Evolutionary conservation across 2,113 vertebrate genomes (phyloP), one percentile per base, ranked within the genome.

Genomic region (Clarias gariepinus): DNA sequence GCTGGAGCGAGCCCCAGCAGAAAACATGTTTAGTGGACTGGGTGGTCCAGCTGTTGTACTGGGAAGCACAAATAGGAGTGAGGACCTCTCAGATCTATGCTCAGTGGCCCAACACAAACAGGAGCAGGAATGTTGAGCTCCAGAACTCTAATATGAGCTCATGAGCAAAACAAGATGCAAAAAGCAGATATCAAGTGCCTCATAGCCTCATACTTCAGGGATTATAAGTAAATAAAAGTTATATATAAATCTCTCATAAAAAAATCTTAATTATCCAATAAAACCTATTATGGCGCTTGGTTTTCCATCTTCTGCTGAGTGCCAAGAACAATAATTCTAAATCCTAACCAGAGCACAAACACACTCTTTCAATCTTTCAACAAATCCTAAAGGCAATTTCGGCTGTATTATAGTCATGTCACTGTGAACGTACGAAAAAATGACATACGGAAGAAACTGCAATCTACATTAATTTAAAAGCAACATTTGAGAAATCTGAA

Each of bases 321-420:
- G 91, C 91, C 91, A 92, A 86, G 85, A 92, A 89, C 86, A 88
- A 88, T 88, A 90, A 91, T 88, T 87, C 80, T 76, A 90, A 93
- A 89, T 77, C 68, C 84, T 88, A 60, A 89, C 33, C 85, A n/a
- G 33, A 89, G 86, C 85, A 87, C 88, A 92, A 91, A 93, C 82
- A 92, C 90, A 91, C 87, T 89, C 86, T 90, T 81, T 80, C 77
- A 91, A 90, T 91, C 90, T 88, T 89, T 16, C 88, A 87, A 78
- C 87, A 87, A 86, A 91, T 89, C 68, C 87, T 79, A 93, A 91
- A 89, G 61, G 73, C 86, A 86, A 88, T 80, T 91, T 86, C 66
- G 64, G 71, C 68, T 84, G 47, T 60, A 83, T 87, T 79, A 90
- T 87, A 84, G 82, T 64, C 47, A 28, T 80, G 58, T 85, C 61